A percentile compares a stretch with the other conserved stretches of the same genome.
These are phyloP conservation scores for Fabriciana adippe DNA, from an alignment of 2,888 invertebrate genomes.

Conservation along the genomic window DNA sequence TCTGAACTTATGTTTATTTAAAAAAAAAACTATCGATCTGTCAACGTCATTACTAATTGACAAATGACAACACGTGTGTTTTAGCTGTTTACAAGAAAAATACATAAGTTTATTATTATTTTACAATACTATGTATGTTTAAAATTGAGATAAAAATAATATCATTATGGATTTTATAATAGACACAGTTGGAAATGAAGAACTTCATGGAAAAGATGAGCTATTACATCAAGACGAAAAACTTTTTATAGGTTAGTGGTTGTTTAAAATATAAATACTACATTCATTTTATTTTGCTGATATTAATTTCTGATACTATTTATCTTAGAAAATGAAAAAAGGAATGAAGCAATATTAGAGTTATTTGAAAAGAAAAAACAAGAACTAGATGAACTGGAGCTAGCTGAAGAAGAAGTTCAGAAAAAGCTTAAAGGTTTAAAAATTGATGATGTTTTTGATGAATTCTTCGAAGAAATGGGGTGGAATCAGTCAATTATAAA, in stretches of 20 bases:
- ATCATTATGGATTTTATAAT: conserved; percentile 81
- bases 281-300: not conserved
- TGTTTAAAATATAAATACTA: not conserved
- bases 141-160: not conserved
- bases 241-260: conserved; percentile 68
- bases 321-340: conserved; percentile 63
- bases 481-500: conserved; percentile 64
- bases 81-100: conserved; percentile 15
- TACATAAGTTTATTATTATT: not conserved
- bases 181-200: conserved; percentile 79
- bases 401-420: conserved; percentile 58
- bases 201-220: conserved; percentile 63
- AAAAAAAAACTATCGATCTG: not conserved
- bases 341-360: conserved; percentile 55
- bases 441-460: conserved; percentile 61
- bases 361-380: conserved; percentile 66
- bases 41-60: conserved; percentile 12
- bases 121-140: not conserved
- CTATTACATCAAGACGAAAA: conserved; percentile 59
- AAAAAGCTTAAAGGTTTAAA: conserved; percentile 63
- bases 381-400: conserved; percentile 57
- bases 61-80: conserved; percentile 13
- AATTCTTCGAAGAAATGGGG: conserved; percentile 70
- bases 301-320: conserved; percentile 9
- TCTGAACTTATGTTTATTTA: not conserved